Conservation (phyloP, 2,113 vertebrate genomes). For the Helogale parvula region DNA sequence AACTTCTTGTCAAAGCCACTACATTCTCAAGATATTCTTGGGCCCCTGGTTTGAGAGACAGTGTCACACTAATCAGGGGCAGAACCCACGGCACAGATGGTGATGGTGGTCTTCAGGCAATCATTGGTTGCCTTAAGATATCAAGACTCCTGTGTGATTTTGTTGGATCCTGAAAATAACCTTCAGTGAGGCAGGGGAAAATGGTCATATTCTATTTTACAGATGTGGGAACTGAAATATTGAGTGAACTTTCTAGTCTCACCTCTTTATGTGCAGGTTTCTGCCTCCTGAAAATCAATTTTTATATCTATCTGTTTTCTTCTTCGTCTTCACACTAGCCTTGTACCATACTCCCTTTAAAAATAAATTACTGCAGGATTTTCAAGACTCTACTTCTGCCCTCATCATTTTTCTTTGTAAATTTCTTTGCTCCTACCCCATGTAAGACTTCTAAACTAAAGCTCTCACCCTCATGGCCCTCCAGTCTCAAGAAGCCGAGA, state of each 20-base stretch:
- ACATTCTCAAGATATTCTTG: not conserved
- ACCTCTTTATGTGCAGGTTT: not conserved
- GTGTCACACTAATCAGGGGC: not conserved
- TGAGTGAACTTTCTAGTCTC: not conserved
- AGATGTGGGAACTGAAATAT: not conserved
- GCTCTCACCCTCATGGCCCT: too few species aligned
- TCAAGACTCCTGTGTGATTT: not conserved
- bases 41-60: not conserved
- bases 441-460: not conserved
- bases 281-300: not conserved
- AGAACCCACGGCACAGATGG: not conserved
- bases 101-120: not conserved
- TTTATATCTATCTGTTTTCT: not conserved
- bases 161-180: not conserved
- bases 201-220: not conserved
- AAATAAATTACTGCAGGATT: not conserved
- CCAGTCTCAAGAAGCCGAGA: not conserved
- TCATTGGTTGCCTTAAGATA: rapidly evolving
- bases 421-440: not conserved
- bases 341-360: not conserved
- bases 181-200: not conserved
- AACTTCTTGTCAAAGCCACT: not conserved
- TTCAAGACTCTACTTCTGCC: not conserved
- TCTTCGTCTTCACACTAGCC: not conserved
- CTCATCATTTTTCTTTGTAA: not conserved